A percentile compares a stretch with the other conserved stretches of the same genome.
These are phyloP conservation scores for Channa striata DNA, from an alignment of 2,797 vertebrate species.

Conservation along the genomic window DNA sequence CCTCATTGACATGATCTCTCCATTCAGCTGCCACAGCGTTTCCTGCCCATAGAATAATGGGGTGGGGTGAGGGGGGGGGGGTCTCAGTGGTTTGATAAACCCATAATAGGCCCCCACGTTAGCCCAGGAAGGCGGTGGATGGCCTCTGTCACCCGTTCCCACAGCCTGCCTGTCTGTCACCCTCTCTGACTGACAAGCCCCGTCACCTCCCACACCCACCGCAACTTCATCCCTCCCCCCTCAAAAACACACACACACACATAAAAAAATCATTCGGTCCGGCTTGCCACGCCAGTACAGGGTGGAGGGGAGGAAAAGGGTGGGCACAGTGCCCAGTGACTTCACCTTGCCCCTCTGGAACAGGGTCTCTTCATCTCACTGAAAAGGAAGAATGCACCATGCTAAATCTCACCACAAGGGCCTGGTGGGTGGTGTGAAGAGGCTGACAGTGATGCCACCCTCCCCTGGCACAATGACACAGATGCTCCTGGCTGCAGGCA, in stretches of 20 bases:
- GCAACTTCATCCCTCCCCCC: conserved; percentile 6
- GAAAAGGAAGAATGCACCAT: conserved; percentile 73
- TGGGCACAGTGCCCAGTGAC: conserved; percentile 58
- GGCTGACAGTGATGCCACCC: conserved; percentile 71
- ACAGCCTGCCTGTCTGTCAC: conserved; percentile 77
- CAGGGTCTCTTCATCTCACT: conserved; percentile 52
- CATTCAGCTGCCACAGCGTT: conserved; percentile 78
- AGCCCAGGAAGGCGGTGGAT: conserved; percentile 66
- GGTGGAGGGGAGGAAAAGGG: conserved; percentile 9
- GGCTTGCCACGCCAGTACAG: conserved; percentile 46
- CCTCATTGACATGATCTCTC: conserved; percentile 79
- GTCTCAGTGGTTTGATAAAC: conserved; percentile 77
- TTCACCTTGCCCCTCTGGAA: conserved; percentile 60
- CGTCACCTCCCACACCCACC: conserved; percentile 55
- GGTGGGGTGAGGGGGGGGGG: conserved; percentile 47
- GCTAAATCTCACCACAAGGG: conserved; percentile 64
- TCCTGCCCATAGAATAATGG: conserved; percentile 71
- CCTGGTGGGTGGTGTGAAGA: conserved; percentile 60
- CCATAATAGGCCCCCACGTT: conserved; percentile 78
- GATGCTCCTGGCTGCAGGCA: conserved; percentile 51
- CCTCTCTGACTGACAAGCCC: conserved; percentile 72
- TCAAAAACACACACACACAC: conserved; percentile 19
- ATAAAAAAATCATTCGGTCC: conserved; percentile 41
- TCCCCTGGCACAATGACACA: conserved; percentile 60
- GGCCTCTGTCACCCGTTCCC: conserved; percentile 78